Percentiles rank a stretch among this genome's conserved stretches.
Conservation (phyloP, 2,113 vertebrate species). For the Vireo altiloquus region DNA sequence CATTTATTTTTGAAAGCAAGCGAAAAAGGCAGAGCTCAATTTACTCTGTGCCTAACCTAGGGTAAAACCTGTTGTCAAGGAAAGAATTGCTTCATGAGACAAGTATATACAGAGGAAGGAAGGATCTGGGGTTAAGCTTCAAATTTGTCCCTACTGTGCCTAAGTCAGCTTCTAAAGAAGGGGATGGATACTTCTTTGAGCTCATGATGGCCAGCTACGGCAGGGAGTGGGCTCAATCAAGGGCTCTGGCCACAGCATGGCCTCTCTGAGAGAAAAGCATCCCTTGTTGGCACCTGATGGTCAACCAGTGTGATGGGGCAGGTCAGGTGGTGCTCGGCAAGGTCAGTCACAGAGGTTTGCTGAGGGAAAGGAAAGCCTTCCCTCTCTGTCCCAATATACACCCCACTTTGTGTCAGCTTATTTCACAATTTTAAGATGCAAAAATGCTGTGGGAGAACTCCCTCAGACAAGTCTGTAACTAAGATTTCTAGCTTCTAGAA, state of each 20-base stretch:
- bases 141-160: not conserved
- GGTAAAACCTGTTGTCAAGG: not conserved
- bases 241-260: not conserved
- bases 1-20: not conserved
- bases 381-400: not conserved
- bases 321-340: not conserved
- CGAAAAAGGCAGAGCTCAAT: not conserved
- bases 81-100: not conserved
- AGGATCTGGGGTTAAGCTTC: not conserved
- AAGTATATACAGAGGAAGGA: not conserved
- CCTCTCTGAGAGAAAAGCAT: not conserved
- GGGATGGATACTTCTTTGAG: not conserved
- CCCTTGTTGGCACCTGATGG: not conserved
- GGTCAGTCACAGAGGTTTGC: not conserved
- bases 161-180: not conserved
- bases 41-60: not conserved
- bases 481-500: not conserved
- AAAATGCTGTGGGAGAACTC: not conserved
- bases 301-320: rapidly evolving
- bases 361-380: not conserved
- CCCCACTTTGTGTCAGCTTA: not conserved
- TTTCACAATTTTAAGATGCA: not conserved
- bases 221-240: not conserved
- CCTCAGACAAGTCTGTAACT: not conserved
- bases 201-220: not conserved